Evolutionary conservation across 1,140 invertebrate species (phyloP), one percentile per base, ranked within the genome.

Genomic region (Trissolcus basalis): DNA sequence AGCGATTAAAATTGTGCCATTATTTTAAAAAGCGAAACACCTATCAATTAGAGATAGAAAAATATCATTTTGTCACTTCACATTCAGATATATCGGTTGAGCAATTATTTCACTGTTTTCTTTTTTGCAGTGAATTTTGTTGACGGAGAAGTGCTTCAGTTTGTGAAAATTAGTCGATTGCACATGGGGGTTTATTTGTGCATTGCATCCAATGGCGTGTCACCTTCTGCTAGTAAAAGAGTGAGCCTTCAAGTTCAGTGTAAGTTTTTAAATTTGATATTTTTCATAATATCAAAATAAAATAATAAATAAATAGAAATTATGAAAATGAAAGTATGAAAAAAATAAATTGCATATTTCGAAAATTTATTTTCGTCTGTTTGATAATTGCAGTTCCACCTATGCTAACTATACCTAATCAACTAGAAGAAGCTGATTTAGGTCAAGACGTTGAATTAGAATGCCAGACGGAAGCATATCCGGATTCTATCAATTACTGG

Each of bases 161-260:
- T 97, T 67, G 92, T 92, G 11, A 96, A 96, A 91, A 95, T 97
- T 63, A 96, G 95, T 69, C 91, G 96, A 45, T 90, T 97, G 13
- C 95, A 97, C 81, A 97, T 97, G 96, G 96, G 95, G 1, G 92
- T 94, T 11, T 96, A 96, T 87, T 88, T 96, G 41, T 96, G 95
- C 82, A 95, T 97, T 50, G 96, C 94, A 10, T 94, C 93, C 36
- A 96, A 96, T 81, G 94, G 94, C 43, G 94, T 97, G 1, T 94
- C 95, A 35, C 95, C 95, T n/a, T 93, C 93, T 11, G 94, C 96
- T 75, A 95, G 94, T 86, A 95, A 95, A 81, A 90, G 95, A 51
- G 92, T 97, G 13, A 90, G 92, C 60, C 90, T 97, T 35, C 93
- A 94, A 87, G 95, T 96, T 15, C 95, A 96, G 90, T 97, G 95